These are phyloP conservation scores for Gephyroberyx darwinii DNA, from an alignment of 2,797 vertebrate species.

Conservation along the genomic window DNA sequence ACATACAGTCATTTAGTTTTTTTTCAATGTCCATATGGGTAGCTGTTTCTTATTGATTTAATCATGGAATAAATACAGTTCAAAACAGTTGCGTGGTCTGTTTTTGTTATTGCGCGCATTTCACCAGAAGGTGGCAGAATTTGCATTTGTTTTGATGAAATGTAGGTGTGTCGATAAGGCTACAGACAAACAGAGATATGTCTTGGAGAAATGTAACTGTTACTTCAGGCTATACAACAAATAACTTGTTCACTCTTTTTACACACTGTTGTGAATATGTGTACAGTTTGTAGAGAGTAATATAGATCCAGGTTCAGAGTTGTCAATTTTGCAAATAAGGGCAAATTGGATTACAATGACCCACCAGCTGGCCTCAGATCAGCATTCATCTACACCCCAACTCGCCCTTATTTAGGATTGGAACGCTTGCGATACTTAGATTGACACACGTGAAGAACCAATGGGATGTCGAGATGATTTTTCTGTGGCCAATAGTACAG, in stretches of 20 bases:
- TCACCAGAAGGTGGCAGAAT: slow-evolving; percentile 63
- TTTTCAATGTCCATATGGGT: neutral
- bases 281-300: neutral
- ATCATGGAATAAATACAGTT: neutral
- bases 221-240: too few species aligned
- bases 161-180: neutral
- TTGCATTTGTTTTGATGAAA: neutral
- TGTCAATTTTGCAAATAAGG: neutral
- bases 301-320: slow-evolving; percentile 6
- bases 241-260: too few species aligned
- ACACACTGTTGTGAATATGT: too few species aligned
- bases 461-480: slow-evolving; percentile 49
- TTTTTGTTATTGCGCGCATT: slow-evolving; percentile 42
- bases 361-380: slow-evolving; percentile 43
- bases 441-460: slow-evolving; percentile 64
- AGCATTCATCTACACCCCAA: slow-evolving; percentile 14
- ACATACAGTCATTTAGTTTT: neutral
- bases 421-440: slow-evolving; percentile 62
- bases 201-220: neutral
- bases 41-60: neutral
- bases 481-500: slow-evolving; percentile 67
- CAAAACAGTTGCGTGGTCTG: slow-evolving; percentile 3
- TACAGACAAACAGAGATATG: neutral
- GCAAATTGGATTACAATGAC: neutral
- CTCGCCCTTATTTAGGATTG: slow-evolving; percentile 60